Evolutionary conservation across 2,888 invertebrate genomes (phyloP), one percentile per base, ranked within the genome.

Genomic region (Caenorhabditis sp.): DNA sequence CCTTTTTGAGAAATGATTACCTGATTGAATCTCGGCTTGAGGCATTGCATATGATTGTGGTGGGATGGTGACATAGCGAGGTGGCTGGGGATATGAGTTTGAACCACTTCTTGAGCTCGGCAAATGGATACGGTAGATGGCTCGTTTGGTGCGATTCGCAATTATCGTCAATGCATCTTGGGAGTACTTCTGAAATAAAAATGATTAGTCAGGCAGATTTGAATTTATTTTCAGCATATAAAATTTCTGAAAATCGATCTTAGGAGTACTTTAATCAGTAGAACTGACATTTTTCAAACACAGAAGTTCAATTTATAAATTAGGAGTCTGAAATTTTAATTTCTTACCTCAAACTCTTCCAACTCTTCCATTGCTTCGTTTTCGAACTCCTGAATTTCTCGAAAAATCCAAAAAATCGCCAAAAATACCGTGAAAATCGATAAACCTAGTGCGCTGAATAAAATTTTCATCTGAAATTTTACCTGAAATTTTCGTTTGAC

Each of bases 321-420:
- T n/a, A n/a, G n/a, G n/a, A n/a, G n/a, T n/a, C n/a, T n/a, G n/a
- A n/a, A n/a, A n/a, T n/a, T n/a, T n/a, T n/a, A n/a, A n/a, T n/a
- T n/a, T n/a, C n/a, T 23, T 57, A 71, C 72, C 53, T 72, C 50
- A 49, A 67, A 72, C 0, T 25, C 62, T 5, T 56, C 52, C 61
- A 72, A 54, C 53, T 72, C 67, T 14, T 52, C 23, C 36, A 27
- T 54, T 21, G 66, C 26, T 7, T 49, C 12, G 3, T 36, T 4
- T 14, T 70, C 63, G 1, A 62, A 50, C 10, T 49, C 26, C 7
- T 20, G 25, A 31, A 70, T 50, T 5, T 72, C 72, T 2, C 53
- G 1, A 38, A 62, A 53, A 0, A 72, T 17, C 8, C 49, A 17
- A 31, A 56, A n/a, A 2, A 62, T 23, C 0, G 64, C 50, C 20